phyloP scores from a whole-genome alignment of 2,888 invertebrate species.

The Sycophila texana region DNA sequence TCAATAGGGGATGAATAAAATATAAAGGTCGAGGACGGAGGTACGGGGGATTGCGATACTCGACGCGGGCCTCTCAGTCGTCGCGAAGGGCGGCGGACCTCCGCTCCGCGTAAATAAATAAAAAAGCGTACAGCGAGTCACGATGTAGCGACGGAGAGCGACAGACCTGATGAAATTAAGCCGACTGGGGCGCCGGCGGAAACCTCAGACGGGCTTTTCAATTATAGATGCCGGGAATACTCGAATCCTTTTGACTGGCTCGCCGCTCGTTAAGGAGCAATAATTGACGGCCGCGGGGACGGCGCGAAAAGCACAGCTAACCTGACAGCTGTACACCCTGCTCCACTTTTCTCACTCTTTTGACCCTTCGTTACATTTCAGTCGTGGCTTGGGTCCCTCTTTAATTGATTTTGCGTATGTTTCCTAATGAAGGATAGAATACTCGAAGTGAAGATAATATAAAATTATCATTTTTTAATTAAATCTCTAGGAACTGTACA shows the following conservation, averaged over 20 bases:
- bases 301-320: constrained; percentile 22
- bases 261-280: constrained; percentile 32
- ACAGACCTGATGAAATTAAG: constrained; percentile 34
- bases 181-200: neutral
- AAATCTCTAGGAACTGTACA: too few species aligned
- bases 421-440: too few species aligned
- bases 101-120: constrained; percentile 70
- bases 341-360: neutral
- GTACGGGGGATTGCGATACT: neutral
- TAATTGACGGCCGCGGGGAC: constrained; percentile 41
- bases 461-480: too few species aligned
- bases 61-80: constrained; percentile 43
- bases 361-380: neutral
- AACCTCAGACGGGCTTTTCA: constrained; percentile 23
- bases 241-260: constrained; percentile 20
- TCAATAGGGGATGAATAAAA: constrained; percentile 75
- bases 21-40: constrained; percentile 67
- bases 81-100: constrained; percentile 62
- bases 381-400: neutral
- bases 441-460: too few species aligned
- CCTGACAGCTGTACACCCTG: neutral
- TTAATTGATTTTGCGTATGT: neutral
- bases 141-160: neutral
- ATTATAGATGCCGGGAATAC: constrained; percentile 27
- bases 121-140: constrained; percentile 61